Evolutionary conservation across 2,888 invertebrate species (phyloP), one percentile per base, ranked within the genome.

Genomic region (Nebria brevicollis): DNA sequence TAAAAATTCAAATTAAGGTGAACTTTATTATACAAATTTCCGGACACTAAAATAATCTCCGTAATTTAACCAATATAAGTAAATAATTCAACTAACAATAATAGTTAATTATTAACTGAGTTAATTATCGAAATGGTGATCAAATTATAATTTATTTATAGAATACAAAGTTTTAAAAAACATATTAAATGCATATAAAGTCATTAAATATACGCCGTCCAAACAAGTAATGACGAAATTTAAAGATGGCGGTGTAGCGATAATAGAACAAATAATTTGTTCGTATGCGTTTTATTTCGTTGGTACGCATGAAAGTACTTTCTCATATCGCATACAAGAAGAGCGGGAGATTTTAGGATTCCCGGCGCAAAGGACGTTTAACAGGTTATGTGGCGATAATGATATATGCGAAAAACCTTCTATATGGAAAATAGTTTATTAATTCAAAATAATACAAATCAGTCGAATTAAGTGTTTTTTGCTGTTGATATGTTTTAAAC

Each of bases 331-430:
- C 81, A 99, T 99, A 84, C 97, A 98, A 89, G 99, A 99, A 88
- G 99, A 99, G 87, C 91, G 99, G 41, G 98, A 99, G 90, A 97
- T 99, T 82, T 88, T 98, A 70, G 98, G 98, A 0, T 97, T 97
- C 88, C 91, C 93, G 6, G 90, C 93, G 68, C 90, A 93, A 41
- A 93, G 93, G 8, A 98, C 98, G 0, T 99, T 97, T 87, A 98
- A 99, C 89, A 91, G 95, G 83, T 90, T 98, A 1, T 98, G 97
- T 89, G 92, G 92, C 78, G 91, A 92, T 13, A 92, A 93, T 7
- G 90, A 90, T 7, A 86, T 88, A 64, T 97, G 97, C 90, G 92
- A 93, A 84, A 93, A 92, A 85, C 95, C 96, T 70, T 92, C 96
- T 0, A 90, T 92, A 84, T 97, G 97, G 97, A 93, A 91, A 83